Evolutionary conservation across 2,797 vertebrate genomes (phyloP), one percentile per base, ranked within the genome.

Genomic region (Percopsis omiscomaycus): DNA sequence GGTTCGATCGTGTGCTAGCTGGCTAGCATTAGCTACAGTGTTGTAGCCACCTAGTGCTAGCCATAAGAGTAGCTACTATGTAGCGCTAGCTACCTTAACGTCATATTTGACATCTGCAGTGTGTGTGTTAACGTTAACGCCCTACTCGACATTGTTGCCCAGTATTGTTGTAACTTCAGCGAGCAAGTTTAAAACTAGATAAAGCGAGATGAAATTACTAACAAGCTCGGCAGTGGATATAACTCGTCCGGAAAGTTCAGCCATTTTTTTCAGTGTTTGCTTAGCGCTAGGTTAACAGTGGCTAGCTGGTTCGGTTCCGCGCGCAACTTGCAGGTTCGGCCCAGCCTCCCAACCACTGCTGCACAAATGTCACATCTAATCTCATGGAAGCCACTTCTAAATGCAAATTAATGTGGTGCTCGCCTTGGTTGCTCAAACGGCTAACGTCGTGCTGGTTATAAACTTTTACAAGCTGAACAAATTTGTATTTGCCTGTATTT

Each of bases 381-480:
- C 1, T 14, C 4, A 3, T 27, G n/a, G 42, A 32, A 28, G 37
- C 8, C 1, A 0, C 0, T 1, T 15, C 8, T 14, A 15, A 6
- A 64, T 45, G 32, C 9, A 57, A 3, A 47, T 11, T 11, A 45
- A 5, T 16, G 45, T 37, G 28, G 37, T 27, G 28, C 28, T 59
- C 3, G 11, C 42, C 3, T 27, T 11, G 42, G 30, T 69, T 66
- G 68, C 61, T 27, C 53, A 52, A 64, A 42, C 14, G 28, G 14
- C 5, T 16, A 22, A 12, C 56, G 12, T 46, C 45, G 52, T 48
- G 60, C 47, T 73, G 62, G 57, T 55, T 49, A 44, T 74, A 76
- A 88, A 90, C 82, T 88, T 88, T 81, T 58, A 13, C 44, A 60
- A 27, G 59, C 66, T 5, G 14, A 13, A 42, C 37, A 64, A 57